Evolutionary conservation across 2,113 vertebrate genomes (phyloP).

Genomic region (Rhinolophus ferrumequinum): DNA sequence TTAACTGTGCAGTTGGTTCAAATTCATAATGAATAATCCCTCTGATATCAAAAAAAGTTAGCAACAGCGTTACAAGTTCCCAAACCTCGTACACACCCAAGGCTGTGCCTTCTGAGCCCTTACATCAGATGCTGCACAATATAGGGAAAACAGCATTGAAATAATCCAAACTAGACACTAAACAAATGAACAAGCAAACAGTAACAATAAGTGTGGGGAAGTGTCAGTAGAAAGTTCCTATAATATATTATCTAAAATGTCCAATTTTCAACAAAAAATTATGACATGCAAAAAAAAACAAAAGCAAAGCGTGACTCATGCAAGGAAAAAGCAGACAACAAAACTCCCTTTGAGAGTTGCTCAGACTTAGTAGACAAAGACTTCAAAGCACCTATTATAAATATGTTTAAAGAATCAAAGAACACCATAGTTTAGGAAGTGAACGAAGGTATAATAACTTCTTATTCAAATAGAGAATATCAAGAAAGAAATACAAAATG

Average conservation of each 20-base stretch:
- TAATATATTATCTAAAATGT: background rate
- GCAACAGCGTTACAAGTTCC: too few species aligned
- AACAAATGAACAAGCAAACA: background rate
- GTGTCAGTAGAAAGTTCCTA: background rate
- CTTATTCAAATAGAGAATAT: background rate
- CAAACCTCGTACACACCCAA: background rate
- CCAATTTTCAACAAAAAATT: background rate
- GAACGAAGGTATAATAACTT: background rate
- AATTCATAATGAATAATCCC: too few species aligned
- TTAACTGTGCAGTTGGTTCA: too few species aligned
- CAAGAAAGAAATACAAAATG: background rate
- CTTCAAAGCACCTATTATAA: background rate
- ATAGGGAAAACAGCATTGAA: background rate
- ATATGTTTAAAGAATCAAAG: background rate
- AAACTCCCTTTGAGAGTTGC: background rate
- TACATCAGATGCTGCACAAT: background rate
- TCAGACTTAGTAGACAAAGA: background rate
- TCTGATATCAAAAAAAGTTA: too few species aligned
- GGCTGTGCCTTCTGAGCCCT: background rate
- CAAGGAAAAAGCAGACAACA: background rate
- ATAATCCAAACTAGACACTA: background rate
- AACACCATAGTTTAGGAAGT: background rate
- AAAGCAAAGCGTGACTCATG: background rate
- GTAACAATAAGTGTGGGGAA: background rate
- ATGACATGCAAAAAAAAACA: background rate